phyloP scores from a whole-genome alignment of 2,113 vertebrate genomes.

The Hiodon alosoides region DNA sequence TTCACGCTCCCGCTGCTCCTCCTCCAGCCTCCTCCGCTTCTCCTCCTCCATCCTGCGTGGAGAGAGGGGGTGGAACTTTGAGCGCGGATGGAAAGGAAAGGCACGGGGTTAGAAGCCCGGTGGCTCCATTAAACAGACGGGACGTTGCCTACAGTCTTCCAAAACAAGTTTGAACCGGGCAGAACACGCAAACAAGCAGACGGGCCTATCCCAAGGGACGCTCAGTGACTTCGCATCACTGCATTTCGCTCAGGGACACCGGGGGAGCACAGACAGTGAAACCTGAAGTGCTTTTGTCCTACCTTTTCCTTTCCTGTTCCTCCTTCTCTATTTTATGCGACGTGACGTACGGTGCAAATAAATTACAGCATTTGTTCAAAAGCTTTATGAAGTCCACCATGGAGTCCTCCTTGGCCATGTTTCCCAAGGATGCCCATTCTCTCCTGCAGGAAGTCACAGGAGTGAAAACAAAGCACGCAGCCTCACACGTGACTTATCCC shows the following conservation, averaged over 20 bases:
- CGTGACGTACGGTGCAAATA: slow-evolving; percentile 86
- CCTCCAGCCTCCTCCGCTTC: slow-evolving; percentile 74
- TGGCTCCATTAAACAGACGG: background rate
- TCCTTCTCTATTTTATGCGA: slow-evolving; percentile 97
- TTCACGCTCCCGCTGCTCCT: slow-evolving; percentile 80
- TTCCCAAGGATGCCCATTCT: slow-evolving; percentile 92
- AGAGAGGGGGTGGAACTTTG: background rate
- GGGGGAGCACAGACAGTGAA: no score
- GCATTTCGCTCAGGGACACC: no score
- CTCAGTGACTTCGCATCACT: no score
- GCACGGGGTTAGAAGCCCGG: no score
- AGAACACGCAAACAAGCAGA: no score
- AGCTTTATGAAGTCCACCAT: slow-evolving; percentile 93
- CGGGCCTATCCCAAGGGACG: no score
- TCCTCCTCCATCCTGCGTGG: slow-evolving; percentile 82
- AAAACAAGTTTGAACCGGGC: no score
- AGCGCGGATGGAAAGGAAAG: background rate
- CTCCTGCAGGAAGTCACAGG: slow-evolving; percentile 63
- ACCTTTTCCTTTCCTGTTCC: slow-evolving; percentile 94
- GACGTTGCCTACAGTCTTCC: no score
- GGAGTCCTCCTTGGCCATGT: slow-evolving; percentile 83
- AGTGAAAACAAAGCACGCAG: background rate
- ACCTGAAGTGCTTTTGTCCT: slow-evolving; percentile 22
- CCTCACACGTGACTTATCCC: background rate
- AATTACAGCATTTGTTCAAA: slow-evolving; percentile 87